Percentiles rank a stretch among this genome's conserved stretches.
Evolutionary conservation across 2,888 invertebrate genomes (phyloP).

Genomic region (Luffia ferchaultella): DNA sequence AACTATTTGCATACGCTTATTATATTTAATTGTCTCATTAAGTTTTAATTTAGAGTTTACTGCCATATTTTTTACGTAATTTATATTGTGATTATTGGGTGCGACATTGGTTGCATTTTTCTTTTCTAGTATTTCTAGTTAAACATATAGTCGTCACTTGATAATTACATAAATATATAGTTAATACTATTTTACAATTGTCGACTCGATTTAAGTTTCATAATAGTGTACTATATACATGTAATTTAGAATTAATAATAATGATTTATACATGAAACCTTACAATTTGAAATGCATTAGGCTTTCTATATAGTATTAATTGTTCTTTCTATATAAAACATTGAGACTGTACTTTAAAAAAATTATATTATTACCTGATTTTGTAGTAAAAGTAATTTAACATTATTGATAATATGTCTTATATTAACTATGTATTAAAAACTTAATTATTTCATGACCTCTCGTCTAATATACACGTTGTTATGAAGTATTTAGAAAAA

Average conservation of each 20-base stretch:
- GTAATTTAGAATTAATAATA: not conserved
- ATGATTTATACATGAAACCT: not conserved
- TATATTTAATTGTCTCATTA: not conserved
- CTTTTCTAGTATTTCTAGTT: no score
- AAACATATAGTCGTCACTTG: no score
- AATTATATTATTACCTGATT: not conserved
- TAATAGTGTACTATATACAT: no score
- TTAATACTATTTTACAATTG: no score
- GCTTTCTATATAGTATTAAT: not conserved
- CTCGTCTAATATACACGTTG: not conserved
- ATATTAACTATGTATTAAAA: not conserved
- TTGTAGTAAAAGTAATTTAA: not conserved
- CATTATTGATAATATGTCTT: not conserved
- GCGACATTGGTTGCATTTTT: not conserved
- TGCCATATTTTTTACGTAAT: not conserved
- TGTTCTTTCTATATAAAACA: not conserved
- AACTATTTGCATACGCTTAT: slow-evolving; percentile 6
- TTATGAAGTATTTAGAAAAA: not conserved
- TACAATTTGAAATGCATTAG: not conserved
- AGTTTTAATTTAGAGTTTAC: not conserved
- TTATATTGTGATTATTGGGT: not conserved
- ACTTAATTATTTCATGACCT: not conserved
- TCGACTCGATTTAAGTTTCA: no score
- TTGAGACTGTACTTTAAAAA: not conserved
- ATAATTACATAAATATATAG: no score